Evolutionary conservation across 2,113 vertebrate genomes (phyloP), one percentile per base, ranked within the genome.

Genomic region (Seriola aureovittata): DNA sequence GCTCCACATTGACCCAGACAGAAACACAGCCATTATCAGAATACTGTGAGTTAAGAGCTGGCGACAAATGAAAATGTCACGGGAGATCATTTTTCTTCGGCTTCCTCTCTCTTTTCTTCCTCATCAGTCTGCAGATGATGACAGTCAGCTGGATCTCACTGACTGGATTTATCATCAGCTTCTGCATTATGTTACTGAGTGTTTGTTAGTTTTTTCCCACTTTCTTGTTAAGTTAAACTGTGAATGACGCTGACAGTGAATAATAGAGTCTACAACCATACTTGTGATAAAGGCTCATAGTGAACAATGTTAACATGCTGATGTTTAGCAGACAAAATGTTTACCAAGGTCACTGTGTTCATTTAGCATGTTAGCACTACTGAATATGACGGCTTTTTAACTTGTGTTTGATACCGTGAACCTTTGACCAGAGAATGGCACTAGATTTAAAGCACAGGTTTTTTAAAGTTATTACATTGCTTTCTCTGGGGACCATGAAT

Each of bases 31-130:
- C 50, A 48, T 29, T 19, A 9, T 64, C 21, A 34, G 23, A 75
- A 66, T 16, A 23, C 14, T 3, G 8, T 5, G 58, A 62, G 71
- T 88, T 75, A 76, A 55, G 52, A 66, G 63, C 12, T 4, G 44
- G 25, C 34, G 23, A 40, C 48, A 69, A 25, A 81, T 77, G 67
- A 50, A 78, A 79, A 82, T 50, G 29, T 78, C 67, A 57, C 5
- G 9, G 38, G 44, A 72, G 4, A 76, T 58, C 3, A 4, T 67
- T 42, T 50, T 63, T 19, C 21, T 7, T 76, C 40, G 34, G 55
- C 25, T 58, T 58, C 55, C 55, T 58, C 29, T 58, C 4, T n/a
- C 54, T 12, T 12, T 57, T n/a, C n/a, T 57, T n/a, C n/a, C 40
- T 32, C 38, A n/a, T 42, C 34, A 14, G 40, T 73, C 40, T 57